Evolutionary conservation across 2,888 invertebrate species (phyloP).

Genomic region (Exephanes ischioxanthus): DNA sequence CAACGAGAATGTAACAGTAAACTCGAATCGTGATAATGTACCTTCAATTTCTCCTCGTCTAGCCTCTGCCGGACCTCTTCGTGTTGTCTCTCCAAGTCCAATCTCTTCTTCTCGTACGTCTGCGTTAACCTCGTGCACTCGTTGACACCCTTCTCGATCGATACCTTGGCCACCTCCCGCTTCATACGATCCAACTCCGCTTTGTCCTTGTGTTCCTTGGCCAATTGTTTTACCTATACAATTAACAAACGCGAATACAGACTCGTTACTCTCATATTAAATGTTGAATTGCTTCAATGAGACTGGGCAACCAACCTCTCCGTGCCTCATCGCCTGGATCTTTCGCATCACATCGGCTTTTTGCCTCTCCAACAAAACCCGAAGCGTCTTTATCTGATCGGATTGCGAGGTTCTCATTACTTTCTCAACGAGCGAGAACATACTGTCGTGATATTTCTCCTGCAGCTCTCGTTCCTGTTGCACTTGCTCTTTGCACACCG

Average conservation of each 20-base stretch:
- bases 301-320: constrained; percentile 86
- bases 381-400: constrained; percentile 92
- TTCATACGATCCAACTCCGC: constrained; percentile 95
- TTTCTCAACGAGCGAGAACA: constrained; percentile 92
- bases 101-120: constrained; percentile 91
- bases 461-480: constrained; percentile 91
- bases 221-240: constrained; percentile 90
- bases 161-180: constrained; percentile 92
- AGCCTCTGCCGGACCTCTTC: constrained; percentile 90
- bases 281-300: neutral
- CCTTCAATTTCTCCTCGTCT: constrained; percentile 89
- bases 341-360: constrained; percentile 92
- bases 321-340: constrained; percentile 93
- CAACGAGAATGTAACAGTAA: neutral
- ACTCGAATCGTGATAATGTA: constrained; percentile 76
- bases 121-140: constrained; percentile 94
- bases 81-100: constrained; percentile 92
- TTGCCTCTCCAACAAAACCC: constrained; percentile 90
- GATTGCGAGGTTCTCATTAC: constrained; percentile 92
- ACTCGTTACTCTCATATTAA: neutral
- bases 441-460: constrained; percentile 93
- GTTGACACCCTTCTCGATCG: constrained; percentile 95
- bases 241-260: neutral
- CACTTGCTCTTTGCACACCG: constrained; percentile 89
- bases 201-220: constrained; percentile 95